Conservation (phyloP, 2,888 invertebrate species). For the Uloborus plumipes region DNA sequence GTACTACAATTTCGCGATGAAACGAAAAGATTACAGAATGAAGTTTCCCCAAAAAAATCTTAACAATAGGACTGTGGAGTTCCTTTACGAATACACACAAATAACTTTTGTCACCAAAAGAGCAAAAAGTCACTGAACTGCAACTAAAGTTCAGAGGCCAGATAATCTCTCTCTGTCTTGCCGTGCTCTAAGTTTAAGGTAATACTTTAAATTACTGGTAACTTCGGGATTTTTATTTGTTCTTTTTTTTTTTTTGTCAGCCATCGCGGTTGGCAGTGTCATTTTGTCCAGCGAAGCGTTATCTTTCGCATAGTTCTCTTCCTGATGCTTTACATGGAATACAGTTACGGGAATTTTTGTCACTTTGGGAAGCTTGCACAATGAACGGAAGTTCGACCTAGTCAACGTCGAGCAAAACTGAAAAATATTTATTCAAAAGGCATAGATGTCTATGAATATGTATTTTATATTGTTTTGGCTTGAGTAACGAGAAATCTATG, state of each 20-base stretch:
- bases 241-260: neutral
- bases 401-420: neutral
- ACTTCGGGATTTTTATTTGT: constrained; percentile 1
- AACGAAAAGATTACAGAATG: no score
- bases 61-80: no score
- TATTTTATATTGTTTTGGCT: neutral
- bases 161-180: constrained; percentile 6
- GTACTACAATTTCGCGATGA: no score
- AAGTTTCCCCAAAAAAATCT: no score
- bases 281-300: constrained; percentile 36
- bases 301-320: constrained; percentile 17
- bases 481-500: no score
- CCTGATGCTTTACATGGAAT: constrained; percentile 41
- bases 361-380: constrained; percentile 1
- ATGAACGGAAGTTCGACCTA: constrained; percentile 21
- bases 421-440: neutral
- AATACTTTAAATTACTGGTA: constrained; percentile 26
- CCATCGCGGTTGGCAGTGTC: constrained; percentile 21
- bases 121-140: constrained; percentile 36
- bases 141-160: constrained; percentile 37
- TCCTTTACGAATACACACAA: no score
- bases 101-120: no score
- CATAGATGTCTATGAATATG: constrained; percentile 15
- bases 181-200: constrained; percentile 16
- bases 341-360: constrained; percentile 27